A percentile compares a stretch with the other conserved stretches of the same genome.
Conservation (phyloP, 2,797 vertebrate species). For the Muscicapa comitata region DNA sequence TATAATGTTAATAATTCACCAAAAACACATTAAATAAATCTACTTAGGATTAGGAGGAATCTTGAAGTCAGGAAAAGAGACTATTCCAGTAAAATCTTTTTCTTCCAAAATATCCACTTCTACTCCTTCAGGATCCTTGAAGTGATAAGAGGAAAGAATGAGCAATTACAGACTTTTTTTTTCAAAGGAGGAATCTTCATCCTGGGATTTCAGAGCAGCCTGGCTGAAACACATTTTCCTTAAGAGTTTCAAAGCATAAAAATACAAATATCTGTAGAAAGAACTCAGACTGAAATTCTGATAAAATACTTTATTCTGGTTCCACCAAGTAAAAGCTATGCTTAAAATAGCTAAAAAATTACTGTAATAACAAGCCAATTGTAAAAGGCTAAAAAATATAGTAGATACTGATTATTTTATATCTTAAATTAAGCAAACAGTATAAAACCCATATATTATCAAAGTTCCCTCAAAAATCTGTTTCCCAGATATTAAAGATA, state of each 20-base stretch:
- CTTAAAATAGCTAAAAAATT: not conserved
- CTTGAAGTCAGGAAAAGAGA: constrained; percentile 90
- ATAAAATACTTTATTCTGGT: not conserved
- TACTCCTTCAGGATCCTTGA: constrained; percentile 83
- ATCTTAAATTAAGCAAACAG: not conserved
- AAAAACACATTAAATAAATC: not conserved
- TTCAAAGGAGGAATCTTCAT: not conserved
- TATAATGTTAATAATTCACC: not conserved
- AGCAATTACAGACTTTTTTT: not conserved
- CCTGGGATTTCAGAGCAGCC: not conserved
- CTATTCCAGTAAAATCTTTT: constrained; percentile 83
- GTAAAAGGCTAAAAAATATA: not conserved
- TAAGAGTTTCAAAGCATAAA: not conserved
- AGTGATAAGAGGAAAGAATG: constrained; percentile 4
- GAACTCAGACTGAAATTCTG: not conserved
- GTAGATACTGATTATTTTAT: not conserved
- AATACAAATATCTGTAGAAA: not conserved
- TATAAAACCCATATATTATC: not conserved
- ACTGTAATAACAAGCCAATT: not conserved
- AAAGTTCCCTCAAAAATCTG: not conserved
- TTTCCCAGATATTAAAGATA: not conserved
- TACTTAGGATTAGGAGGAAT: constrained; percentile 93
- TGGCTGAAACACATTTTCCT: not conserved
- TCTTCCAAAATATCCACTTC: constrained; percentile 84
- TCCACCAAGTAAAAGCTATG: not conserved